Evolutionary conservation across 2,888 invertebrate species (phyloP).

Genomic region (Auanema sp.): DNA sequence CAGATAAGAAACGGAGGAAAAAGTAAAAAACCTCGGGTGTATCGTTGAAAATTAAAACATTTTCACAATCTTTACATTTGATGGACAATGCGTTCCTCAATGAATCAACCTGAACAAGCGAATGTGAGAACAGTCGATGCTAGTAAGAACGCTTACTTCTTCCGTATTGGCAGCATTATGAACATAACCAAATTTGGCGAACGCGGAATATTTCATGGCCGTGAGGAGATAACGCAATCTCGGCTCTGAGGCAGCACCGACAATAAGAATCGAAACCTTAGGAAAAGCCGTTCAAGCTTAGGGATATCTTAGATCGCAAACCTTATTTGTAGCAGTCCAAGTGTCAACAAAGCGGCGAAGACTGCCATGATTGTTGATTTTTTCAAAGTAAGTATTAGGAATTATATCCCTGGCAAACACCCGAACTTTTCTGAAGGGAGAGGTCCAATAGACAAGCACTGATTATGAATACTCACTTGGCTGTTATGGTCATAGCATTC

Average conservation of each 20-base stretch:
- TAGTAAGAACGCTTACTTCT: slow-evolving; percentile 14
- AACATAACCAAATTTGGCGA: slow-evolving; percentile 61
- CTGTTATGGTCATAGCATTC: slow-evolving; percentile 40
- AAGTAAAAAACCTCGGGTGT: slow-evolving; percentile 54
- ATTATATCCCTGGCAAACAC: slow-evolving; percentile 64
- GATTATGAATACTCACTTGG: slow-evolving; percentile 32
- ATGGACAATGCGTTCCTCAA: slow-evolving; percentile 51
- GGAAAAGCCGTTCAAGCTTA: slow-evolving; percentile 1
- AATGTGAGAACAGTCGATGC: slow-evolving; percentile 2
- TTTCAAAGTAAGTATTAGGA: slow-evolving; percentile 58
- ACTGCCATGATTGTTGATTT: slow-evolving; percentile 36
- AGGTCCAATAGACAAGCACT: background rate
- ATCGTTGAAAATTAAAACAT: slow-evolving; percentile 67
- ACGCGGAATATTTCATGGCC: slow-evolving; percentile 55
- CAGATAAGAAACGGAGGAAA: background rate
- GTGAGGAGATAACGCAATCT: slow-evolving; percentile 57
- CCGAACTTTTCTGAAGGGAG: slow-evolving; percentile 49
- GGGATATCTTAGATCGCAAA: slow-evolving; percentile 8
- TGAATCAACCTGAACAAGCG: slow-evolving; percentile 23
- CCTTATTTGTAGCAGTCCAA: slow-evolving; percentile 55
- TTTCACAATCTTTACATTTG: slow-evolving; percentile 62
- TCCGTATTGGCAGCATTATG: slow-evolving; percentile 29
- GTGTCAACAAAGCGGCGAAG: slow-evolving; percentile 55
- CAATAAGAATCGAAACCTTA: slow-evolving; percentile 53
- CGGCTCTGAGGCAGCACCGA: slow-evolving; percentile 52